Evolutionary conservation across 2,113 vertebrate genomes (phyloP), one percentile per base, ranked within the genome.

Genomic region (Bostrychus sinensis): DNA sequence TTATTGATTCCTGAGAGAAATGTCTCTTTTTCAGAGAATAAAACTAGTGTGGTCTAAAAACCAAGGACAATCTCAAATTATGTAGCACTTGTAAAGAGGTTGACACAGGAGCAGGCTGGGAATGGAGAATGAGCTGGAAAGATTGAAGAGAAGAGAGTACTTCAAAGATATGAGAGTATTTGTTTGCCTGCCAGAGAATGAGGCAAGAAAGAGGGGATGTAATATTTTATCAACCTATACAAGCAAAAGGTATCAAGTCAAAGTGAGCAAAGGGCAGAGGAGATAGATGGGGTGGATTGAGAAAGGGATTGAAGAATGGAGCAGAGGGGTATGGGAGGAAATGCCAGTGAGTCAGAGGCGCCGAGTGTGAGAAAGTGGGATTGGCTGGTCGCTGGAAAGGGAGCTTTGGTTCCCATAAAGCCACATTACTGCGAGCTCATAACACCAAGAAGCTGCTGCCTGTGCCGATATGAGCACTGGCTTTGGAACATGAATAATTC

Each of bases 401-500:
- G 41, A 69, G 75, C 76, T 85, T 56, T 78, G 62, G 72, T 76
- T 60, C 74, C 65, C 51, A 57, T 72, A 73, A 80, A 69, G 78
- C 65, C 58, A 51, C 72, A 76, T 70, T 55, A 81, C 77, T 70
- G 75, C 66, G 63, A 72, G 66, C 75, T 67, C 67, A 64, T 82
- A 84, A 76, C 23, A 1, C 50, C 22, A 57, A 62, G 62, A 82
- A 82, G 86, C 86, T 83, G 81, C 83, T 82, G 80, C 80, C 72
- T 79, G 75, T 72, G 73, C 77, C 77, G 78, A 88, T 85, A 83
- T 62, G 74, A 85, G 74, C 66, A 28, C 57, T 30, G 65, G 77
- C 73, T 77, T 71, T 60, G 54, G 66, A 13, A 55, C 38, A 85
- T 90, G 77, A 87, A 89, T 90, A 73, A 90, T 89, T 88, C 82